phyloP scores from a whole-genome alignment of 2,113 vertebrate genomes.

The Rhinoptilus africanus region DNA sequence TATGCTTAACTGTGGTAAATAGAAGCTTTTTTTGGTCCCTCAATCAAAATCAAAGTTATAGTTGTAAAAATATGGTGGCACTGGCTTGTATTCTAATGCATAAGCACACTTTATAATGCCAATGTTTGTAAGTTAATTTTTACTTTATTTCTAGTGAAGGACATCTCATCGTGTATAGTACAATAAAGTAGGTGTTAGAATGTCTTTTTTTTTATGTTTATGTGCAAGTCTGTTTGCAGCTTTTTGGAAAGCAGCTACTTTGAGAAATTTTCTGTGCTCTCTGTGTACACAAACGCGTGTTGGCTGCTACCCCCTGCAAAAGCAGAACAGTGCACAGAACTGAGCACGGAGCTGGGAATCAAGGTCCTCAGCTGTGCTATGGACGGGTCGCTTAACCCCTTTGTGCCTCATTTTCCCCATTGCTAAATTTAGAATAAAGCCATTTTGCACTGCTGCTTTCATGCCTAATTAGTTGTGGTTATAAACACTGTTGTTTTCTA shows the following conservation, averaged over 20 bases:
- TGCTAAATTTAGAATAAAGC: constrained; percentile 6
- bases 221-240: background rate
- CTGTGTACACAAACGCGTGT: background rate
- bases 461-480: background rate
- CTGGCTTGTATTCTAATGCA: background rate
- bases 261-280: background rate
- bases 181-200: constrained; percentile 42
- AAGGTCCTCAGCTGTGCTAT: background rate
- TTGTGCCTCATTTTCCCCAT: constrained; percentile 24
- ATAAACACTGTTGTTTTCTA: background rate
- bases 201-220: background rate
- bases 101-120: background rate
- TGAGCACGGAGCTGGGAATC: background rate
- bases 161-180: constrained; percentile 12
- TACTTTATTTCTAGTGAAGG: constrained; percentile 45
- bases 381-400: background rate
- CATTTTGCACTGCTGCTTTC: constrained; percentile 19
- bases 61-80: background rate
- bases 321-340: background rate
- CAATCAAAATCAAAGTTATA: background rate
- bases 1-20: background rate
- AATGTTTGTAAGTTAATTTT: constrained; percentile 16
- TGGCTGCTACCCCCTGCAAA: background rate
- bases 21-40: background rate
- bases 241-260: constrained; percentile 8